Percentiles rank a stretch among this genome's conserved stretches.
Evolutionary conservation across 1,140 invertebrate species (phyloP).

Genomic region (Schlechtendalia chinensis): DNA sequence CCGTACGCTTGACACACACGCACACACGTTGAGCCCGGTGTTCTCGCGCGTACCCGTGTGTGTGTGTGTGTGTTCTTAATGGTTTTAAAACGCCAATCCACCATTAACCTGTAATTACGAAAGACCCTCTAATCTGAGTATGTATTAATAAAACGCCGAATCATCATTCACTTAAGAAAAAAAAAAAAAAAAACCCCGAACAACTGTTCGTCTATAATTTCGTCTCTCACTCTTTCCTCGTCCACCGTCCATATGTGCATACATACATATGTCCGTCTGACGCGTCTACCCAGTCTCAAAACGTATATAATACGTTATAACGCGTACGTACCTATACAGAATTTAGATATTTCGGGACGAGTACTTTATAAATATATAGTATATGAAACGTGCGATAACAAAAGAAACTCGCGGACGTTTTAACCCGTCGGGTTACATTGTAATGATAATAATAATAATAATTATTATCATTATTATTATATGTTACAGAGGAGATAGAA

Average conservation of each 20-base stretch:
- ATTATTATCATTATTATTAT: slow-evolving; percentile 13
- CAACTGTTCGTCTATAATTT: slow-evolving; percentile 16
- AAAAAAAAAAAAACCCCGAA: slow-evolving; percentile 6
- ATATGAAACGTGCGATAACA: background rate
- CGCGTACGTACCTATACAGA: background rate
- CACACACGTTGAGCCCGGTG: background rate
- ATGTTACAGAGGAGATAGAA: too few species aligned
- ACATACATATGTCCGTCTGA: background rate
- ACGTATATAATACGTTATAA: background rate
- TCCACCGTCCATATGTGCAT: background rate
- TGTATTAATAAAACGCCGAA: slow-evolving; percentile 37
- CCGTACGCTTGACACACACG: too few species aligned
- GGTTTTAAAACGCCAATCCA: slow-evolving; percentile 43
- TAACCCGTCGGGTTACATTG: background rate
- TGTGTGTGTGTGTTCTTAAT: slow-evolving; percentile 31
- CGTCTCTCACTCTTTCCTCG: too few species aligned
- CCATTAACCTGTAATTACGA: slow-evolving; percentile 44
- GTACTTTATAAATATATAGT: background rate
- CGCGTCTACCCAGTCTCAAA: background rate
- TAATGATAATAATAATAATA: background rate
- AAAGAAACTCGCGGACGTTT: slow-evolving; percentile 22
- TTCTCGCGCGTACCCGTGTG: background rate
- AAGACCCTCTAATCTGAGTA: slow-evolving; percentile 42
- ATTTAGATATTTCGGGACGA: background rate
- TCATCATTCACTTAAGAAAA: slow-evolving; percentile 34